phyloP scores from a whole-genome alignment of 2,113 vertebrate species.

The Cryptotis parvus region DNA sequence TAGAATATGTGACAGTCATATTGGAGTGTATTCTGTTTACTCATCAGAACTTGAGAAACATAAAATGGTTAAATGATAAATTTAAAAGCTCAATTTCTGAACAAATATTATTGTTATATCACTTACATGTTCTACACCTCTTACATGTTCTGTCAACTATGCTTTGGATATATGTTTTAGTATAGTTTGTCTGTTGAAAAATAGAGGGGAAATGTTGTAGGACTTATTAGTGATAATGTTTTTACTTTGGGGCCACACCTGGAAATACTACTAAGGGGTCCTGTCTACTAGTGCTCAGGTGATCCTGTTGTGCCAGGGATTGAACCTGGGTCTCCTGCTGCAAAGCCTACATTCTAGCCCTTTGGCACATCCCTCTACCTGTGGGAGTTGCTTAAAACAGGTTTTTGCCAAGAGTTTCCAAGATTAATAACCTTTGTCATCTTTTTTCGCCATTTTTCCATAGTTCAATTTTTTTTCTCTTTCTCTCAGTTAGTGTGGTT shows the following conservation, averaged over 20 bases:
- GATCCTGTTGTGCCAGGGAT: too few relatives aligned
- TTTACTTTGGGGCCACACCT: too few relatives aligned
- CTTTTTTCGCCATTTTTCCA: neutral
- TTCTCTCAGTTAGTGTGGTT: conserved; percentile 7
- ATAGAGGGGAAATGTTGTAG: neutral
- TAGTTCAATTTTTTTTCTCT: neutral
- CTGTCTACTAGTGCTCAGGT: too few relatives aligned
- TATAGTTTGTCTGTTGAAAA: conserved; percentile 11
- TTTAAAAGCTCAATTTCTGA: neutral
- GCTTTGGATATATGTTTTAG: neutral
- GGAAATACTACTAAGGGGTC: too few relatives aligned
- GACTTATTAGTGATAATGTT: neutral
- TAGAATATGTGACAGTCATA: neutral
- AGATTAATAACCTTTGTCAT: neutral
- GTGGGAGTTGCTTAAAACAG: too few relatives aligned
- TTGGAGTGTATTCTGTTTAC: neutral
- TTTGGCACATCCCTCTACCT: too few relatives aligned
- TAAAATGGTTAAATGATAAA: neutral
- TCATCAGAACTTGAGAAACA: neutral
- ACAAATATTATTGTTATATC: too few relatives aligned
- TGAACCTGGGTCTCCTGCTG: too few relatives aligned
- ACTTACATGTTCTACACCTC: neutral
- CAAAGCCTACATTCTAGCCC: too few relatives aligned
- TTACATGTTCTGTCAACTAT: neutral
- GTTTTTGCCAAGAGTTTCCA: neutral